Evolutionary conservation across 2,113 vertebrate species (phyloP).

Genomic region (Promerops cafer): DNA sequence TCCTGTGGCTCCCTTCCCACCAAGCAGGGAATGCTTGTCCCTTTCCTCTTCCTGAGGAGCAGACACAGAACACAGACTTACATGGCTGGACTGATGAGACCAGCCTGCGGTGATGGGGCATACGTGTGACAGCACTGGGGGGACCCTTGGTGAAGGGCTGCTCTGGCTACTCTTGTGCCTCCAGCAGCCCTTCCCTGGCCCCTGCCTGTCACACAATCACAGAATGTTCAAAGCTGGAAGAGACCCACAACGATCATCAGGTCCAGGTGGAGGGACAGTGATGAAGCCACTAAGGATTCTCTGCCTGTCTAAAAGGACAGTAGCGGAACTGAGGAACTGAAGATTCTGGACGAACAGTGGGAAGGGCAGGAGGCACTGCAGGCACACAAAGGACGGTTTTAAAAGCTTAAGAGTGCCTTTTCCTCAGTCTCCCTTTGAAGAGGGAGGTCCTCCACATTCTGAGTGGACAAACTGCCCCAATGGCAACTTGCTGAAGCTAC

Average conservation of each 20-base stretch:
- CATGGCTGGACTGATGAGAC: background rate
- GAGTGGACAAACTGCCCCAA: background rate
- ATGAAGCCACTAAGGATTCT: background rate
- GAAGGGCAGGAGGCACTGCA: background rate
- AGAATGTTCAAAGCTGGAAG: background rate
- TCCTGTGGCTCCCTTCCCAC: background rate
- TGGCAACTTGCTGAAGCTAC: background rate
- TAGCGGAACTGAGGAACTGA: background rate
- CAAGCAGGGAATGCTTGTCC: background rate
- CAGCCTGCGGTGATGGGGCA: background rate
- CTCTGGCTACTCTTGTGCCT: background rate
- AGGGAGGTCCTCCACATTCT: background rate
- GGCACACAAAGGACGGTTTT: background rate
- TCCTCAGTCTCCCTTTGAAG: background rate
- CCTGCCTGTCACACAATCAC: background rate
- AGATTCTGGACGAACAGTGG: background rate
- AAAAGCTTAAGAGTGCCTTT: background rate
- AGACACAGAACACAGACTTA: background rate
- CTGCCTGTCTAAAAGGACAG: background rate
- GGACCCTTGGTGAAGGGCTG: background rate
- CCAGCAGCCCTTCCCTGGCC: background rate
- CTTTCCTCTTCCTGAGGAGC: background rate
- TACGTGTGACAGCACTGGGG: fast-evolving
- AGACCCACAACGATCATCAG: background rate
- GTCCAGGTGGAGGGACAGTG: fast-evolving